Percentiles rank a stretch among this genome's conserved stretches.
phyloP scores from a whole-genome alignment of 2,113 vertebrate genomes.

The Carlito syrichta region DNA sequence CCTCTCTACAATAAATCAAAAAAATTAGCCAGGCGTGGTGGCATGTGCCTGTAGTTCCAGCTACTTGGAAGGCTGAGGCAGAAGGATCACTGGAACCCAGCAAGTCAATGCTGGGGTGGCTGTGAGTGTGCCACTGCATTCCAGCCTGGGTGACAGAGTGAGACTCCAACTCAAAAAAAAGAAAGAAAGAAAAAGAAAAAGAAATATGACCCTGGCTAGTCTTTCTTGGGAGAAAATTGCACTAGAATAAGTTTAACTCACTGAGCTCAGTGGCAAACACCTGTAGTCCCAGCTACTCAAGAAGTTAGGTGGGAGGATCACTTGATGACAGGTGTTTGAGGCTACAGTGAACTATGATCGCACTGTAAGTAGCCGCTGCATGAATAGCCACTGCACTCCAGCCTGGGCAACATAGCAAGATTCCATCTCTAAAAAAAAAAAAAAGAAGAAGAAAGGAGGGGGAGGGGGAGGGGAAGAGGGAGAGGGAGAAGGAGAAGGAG shows the following conservation, averaged over 20 bases:
- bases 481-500: too few species aligned
- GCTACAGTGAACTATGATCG: not conserved
- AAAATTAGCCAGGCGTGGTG: too few species aligned
- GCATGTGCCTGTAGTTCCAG: too few species aligned
- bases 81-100: too few species aligned
- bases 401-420: not conserved
- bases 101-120: too few species aligned
- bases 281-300: not conserved
- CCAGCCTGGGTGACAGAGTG: too few species aligned
- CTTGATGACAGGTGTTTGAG: not conserved
- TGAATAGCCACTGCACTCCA: not conserved
- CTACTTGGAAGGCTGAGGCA: too few species aligned
- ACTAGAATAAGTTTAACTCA: not conserved
- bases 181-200: not conserved
- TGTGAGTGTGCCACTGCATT: too few species aligned
- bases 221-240: not conserved
- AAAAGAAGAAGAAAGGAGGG: not conserved
- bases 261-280: not conserved
- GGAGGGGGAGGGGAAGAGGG: too few species aligned
- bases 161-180: too few species aligned
- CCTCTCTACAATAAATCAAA: too few species aligned
- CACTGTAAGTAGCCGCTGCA: too few species aligned
- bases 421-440: not conserved
- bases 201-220: not conserved
- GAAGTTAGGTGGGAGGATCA: not conserved